A percentile compares a stretch with the other conserved stretches of the same genome.
phyloP scores from a whole-genome alignment of 2,113 vertebrate genomes.

The Cisticola juncidis region DNA sequence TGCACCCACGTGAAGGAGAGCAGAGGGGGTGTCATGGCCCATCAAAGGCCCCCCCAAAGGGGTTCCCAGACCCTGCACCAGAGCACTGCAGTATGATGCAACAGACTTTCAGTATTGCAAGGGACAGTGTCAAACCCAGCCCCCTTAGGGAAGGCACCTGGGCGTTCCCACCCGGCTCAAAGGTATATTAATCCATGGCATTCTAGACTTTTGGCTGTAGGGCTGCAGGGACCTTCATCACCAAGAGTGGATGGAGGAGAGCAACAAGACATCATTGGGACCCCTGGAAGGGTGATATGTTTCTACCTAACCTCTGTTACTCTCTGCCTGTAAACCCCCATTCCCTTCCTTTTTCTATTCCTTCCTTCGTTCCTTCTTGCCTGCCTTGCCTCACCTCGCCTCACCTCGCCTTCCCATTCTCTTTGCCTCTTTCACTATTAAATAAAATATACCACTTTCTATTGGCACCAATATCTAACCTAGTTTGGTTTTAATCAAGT shows the following conservation, averaged over 20 bases:
- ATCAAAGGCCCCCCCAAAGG: neutral
- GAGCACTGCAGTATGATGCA: neutral
- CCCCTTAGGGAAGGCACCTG: neutral
- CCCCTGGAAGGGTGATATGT: neutral
- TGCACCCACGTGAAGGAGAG: accelerated
- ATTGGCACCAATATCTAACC: neutral
- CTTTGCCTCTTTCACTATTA: neutral
- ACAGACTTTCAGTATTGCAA: neutral
- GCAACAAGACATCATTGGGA: accelerated
- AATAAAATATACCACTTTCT: neutral
- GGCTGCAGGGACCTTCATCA: neutral
- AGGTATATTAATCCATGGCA: neutral
- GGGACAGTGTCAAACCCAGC: neutral
- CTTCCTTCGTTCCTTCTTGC: too few relatives aligned
- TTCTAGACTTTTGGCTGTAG: neutral
- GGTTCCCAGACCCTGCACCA: neutral
- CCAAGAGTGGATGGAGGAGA: neutral
- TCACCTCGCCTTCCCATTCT: neutral
- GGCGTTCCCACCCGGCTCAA: neutral
- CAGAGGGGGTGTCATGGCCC: neutral
- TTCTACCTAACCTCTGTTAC: neutral
- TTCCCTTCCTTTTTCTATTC: too few relatives aligned
- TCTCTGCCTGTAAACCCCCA: neutral
- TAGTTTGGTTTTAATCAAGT: neutral
- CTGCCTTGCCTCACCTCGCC: too few relatives aligned